phyloP scores from a whole-genome alignment of 2,113 vertebrate genomes.

The Crotalus horridus region DNA sequence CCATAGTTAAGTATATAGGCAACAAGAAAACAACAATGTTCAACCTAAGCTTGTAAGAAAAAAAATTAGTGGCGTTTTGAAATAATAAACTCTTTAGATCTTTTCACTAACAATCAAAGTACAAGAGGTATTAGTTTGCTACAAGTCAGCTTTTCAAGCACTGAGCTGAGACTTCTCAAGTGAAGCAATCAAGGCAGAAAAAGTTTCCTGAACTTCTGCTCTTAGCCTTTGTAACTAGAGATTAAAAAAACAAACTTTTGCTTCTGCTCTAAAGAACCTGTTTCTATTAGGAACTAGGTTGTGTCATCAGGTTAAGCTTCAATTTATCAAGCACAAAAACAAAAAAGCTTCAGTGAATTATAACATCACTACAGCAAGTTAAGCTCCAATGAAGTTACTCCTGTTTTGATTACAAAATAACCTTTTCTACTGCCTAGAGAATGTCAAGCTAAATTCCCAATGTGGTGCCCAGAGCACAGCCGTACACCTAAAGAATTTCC shows the following conservation, averaged over 20 bases:
- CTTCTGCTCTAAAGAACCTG: not conserved
- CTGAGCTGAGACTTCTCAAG: not conserved
- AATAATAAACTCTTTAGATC: not conserved
- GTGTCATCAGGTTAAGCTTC: not conserved
- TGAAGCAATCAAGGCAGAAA: not conserved
- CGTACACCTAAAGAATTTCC: too few relatives aligned
- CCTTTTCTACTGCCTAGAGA: not conserved
- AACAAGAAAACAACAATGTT: not conserved
- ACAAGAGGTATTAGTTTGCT: not conserved
- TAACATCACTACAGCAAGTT: not conserved
- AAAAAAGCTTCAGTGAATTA: not conserved
- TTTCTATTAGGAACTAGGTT: not conserved
- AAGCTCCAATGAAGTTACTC: not conserved
- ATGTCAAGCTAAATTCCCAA: not conserved
- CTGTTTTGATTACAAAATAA: not conserved
- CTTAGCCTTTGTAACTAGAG: not conserved
- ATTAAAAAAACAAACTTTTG: not conserved
- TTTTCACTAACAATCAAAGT: not conserved
- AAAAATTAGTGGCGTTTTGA: not conserved
- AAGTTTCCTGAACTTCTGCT: not conserved
- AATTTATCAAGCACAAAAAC: not conserved
- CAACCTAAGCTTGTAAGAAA: not conserved
- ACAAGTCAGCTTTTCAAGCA: not conserved
- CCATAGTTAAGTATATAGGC: not conserved
- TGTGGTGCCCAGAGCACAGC: not conserved